Evolutionary conservation across 1,140 invertebrate species (phyloP), one percentile per base, ranked within the genome.

Genomic region (Amyelois transitella): DNA sequence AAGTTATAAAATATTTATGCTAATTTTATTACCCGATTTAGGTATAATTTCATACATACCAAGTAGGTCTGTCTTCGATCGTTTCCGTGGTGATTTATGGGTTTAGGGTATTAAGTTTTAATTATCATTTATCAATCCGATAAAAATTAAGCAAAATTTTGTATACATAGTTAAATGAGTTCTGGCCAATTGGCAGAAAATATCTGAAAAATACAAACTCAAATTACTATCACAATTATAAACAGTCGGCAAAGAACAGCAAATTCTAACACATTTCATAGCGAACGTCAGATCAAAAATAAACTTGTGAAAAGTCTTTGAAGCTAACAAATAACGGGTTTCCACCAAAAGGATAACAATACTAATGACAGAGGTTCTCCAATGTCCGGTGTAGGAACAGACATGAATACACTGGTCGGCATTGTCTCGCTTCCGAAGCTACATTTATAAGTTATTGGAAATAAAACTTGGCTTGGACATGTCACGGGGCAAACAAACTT

Each of bases 391-490:
- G 17, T 38, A 38, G n/a, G 32, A 38, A 38, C 32, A 38, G 12
- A 14, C 32, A 38, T 38, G n/a, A n/a, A 32, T 10, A 10, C 25
- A 38, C 12, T 38, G 14, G 22, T 5, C 17, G 50, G 49, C 22
- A 20, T 51, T 51, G 49, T 51, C 49, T 38, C 22, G 49, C 19
- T 57, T 56, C 48, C 53, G 25, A 55, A 45, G 5, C 24, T 10
- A 4, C 19, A 51, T 19, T 43, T 57, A 57, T 43, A 43, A 54
- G 58, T 51, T 60, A 60, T 51, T 32, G 58, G 51, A 60, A 67
- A 58, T 58, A 58, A 58, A 72, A 66, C 63, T 69, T 64, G 38
- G 62, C 63, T 69, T 64, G 38, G 62, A 66, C 72, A 62, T 60
- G 63, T 68, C 62, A 58, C 32, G 54, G 49, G 49, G 56, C 53